Percentiles rank a stretch among this genome's conserved stretches.
Evolutionary conservation across 1,140 invertebrate species (phyloP).

Genomic region (Drosophila nigrodunni): DNA sequence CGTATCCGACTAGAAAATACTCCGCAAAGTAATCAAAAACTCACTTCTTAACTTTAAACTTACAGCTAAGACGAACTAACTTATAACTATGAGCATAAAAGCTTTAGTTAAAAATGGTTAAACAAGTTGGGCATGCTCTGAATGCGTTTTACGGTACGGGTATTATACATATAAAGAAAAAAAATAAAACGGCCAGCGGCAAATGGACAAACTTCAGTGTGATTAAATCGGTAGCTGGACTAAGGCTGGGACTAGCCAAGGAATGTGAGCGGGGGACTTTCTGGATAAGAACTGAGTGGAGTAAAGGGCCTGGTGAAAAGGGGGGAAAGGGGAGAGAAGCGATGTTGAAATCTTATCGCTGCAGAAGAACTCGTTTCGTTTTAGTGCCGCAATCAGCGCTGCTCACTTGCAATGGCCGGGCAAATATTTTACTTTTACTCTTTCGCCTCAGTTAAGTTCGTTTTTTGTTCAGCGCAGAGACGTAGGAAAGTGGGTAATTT

Average conservation of each 20-base stretch:
- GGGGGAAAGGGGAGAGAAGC: not conserved
- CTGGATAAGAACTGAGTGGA: not conserved
- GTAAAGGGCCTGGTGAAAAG: not conserved
- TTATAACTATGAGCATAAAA: not conserved
- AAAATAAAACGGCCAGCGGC: conserved; percentile 34
- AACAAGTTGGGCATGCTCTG: not conserved
- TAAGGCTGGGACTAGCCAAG: not conserved
- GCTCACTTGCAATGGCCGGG: conserved; percentile 77
- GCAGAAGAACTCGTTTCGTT: conserved; percentile 74
- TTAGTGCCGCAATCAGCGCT: conserved; percentile 79
- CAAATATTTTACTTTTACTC: conserved; percentile 82
- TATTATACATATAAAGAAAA: conserved; percentile 19
- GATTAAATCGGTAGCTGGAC: conserved; percentile 56
- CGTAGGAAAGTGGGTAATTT: not conserved
- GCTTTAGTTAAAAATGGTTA: not conserved
- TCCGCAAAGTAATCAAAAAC: not conserved
- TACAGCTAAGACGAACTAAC: not conserved
- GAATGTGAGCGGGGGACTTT: not conserved
- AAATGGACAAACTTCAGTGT: conserved; percentile 71
- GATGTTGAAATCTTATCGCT: conserved; percentile 63
- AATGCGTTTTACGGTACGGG: not conserved
- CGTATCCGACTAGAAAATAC: conserved; percentile 8
- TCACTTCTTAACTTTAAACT: not conserved
- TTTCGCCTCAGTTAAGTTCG: conserved; percentile 43
- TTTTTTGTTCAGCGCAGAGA: not conserved